Conservation (phyloP, 2,888 invertebrate genomes). For the Fragum whitleyi region DNA sequence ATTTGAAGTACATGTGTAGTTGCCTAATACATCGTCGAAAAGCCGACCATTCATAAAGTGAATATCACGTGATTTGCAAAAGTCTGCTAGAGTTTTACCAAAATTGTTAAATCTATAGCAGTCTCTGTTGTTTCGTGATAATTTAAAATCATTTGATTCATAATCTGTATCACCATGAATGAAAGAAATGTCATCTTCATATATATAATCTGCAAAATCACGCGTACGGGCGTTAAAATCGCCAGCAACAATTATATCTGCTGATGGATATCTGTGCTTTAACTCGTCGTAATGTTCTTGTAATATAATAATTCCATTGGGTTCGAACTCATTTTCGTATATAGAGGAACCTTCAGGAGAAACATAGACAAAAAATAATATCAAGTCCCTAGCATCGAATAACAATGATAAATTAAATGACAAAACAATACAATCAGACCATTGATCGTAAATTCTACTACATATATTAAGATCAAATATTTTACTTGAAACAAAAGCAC, state of each 20-base stretch:
- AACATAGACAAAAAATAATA: too few species aligned
- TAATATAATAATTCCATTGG: slow-evolving; percentile 31
- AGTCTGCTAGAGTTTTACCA: slow-evolving; percentile 11
- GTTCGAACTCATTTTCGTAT: too few species aligned
- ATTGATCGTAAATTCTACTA: too few species aligned
- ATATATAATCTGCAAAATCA: slow-evolving; percentile 34
- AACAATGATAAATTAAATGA: slow-evolving; percentile 18
- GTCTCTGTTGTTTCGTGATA: slow-evolving; percentile 3
- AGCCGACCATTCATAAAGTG: slow-evolving; percentile 12
- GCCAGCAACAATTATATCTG: slow-evolving; percentile 26
- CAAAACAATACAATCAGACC: slow-evolving; percentile 9
- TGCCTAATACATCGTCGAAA: not conserved
- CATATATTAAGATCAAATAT: too few species aligned
- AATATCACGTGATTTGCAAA: slow-evolving; percentile 9
- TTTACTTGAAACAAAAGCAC: slow-evolving; percentile 15
- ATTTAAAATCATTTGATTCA: slow-evolving; percentile 2
- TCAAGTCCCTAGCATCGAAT: too few species aligned
- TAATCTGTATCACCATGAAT: slow-evolving; percentile 19
- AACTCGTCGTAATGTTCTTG: slow-evolving; percentile 13
- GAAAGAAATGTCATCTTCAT: slow-evolving; percentile 12
- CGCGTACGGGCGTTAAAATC: slow-evolving; percentile 32
- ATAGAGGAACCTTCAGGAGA: too few species aligned
- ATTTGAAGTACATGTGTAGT: slow-evolving; percentile 4
- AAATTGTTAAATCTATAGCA: slow-evolving; percentile 14
- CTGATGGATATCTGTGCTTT: slow-evolving; percentile 18